These are phyloP conservation scores for Oscheius sp. DNA, from an alignment of 2,888 invertebrate genomes.

Conservation along the genomic window DNA sequence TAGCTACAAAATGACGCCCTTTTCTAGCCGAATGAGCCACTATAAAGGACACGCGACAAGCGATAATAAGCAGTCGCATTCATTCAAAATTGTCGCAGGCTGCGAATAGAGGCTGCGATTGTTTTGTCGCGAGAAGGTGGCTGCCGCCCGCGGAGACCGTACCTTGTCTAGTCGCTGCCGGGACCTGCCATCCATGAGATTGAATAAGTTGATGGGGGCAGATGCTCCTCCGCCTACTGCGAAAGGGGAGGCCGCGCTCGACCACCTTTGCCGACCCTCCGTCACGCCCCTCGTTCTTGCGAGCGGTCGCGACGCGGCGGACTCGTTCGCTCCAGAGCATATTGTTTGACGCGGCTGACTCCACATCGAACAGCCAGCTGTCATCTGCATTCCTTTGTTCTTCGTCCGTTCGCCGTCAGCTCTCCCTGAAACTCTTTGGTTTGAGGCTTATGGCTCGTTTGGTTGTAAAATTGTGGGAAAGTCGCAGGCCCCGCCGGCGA, in stretches of 20 bases:
- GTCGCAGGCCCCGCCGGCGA: not conserved
- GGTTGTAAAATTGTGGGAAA: not conserved
- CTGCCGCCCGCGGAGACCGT: not conserved
- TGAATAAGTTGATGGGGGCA: slow-evolving; percentile 29
- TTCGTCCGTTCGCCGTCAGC: not conserved
- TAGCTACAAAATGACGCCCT: too few relatives aligned
- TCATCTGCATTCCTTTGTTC: slow-evolving; percentile 24
- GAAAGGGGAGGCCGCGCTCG: slow-evolving; percentile 29
- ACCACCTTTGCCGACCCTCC: slow-evolving; percentile 27
- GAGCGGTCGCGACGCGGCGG: slow-evolving; percentile 27
- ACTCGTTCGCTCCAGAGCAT: slow-evolving; percentile 16
- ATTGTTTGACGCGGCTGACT: slow-evolving; percentile 27
- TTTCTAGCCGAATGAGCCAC: too few relatives aligned
- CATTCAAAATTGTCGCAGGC: too few relatives aligned
- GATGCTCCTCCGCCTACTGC: slow-evolving; percentile 30
- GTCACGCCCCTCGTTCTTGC: slow-evolving; percentile 27
- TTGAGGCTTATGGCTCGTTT: too few relatives aligned
- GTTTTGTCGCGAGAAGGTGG: not conserved
- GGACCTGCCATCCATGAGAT: slow-evolving; percentile 31
- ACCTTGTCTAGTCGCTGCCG: slow-evolving; percentile 28
- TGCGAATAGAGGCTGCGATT: not conserved
- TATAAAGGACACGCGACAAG: slow-evolving; percentile 1
- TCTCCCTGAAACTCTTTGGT: slow-evolving; percentile 11
- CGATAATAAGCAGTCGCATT: not conserved
- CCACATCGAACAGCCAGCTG: slow-evolving; percentile 27